Evolutionary conservation across 2,113 vertebrate genomes (phyloP), one percentile per base, ranked within the genome.

Genomic region (Taxidea taxus): DNA sequence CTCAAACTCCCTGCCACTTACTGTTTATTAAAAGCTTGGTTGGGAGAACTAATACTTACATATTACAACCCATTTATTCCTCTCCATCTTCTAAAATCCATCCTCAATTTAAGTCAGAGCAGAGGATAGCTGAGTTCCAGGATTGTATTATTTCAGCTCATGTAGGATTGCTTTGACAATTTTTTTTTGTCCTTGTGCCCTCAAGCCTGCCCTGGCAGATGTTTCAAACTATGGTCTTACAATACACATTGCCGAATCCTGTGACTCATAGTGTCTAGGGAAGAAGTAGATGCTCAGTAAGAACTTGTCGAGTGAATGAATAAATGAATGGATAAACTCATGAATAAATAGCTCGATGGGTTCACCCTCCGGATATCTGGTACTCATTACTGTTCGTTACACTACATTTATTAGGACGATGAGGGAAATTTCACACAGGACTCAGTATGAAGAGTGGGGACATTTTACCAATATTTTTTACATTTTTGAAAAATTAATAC

Each of bases 41-140:
- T 89, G 91, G 78, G 78, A 95, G 81, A 92, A 80, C n/a, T 18
- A 92, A 87, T 95, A 74, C 68, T 94, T 97, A 86, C 21, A 25
- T 87, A 39, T 49, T 56, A 49, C 39, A 49, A 49, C 23, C 54
- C 23, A 84, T 49, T 92, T 85, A 87, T 87, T 90, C 54, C 37
- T 72, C 31, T 23, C 12, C 39, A 85, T 58, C 64, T 95, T 95
- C 56, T 70, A 94, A 92, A 97, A 84, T 68, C 29, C 14, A 51
- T 51, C 29, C 56, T 58, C 62, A 42, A 39, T 81, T 72, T 47
- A 90, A 94, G 70, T 60, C 42, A 25, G 39, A 66, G 56, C 8
- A 82, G 39, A 87, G 49, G 37, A 66, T 6, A 87, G 70, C 29
- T 58, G 37, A 97, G 6, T 66, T 21, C 42, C 27, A 91, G 18